Conservation (phyloP, 1,140 invertebrate genomes). For the Mamestra configurata region DNA sequence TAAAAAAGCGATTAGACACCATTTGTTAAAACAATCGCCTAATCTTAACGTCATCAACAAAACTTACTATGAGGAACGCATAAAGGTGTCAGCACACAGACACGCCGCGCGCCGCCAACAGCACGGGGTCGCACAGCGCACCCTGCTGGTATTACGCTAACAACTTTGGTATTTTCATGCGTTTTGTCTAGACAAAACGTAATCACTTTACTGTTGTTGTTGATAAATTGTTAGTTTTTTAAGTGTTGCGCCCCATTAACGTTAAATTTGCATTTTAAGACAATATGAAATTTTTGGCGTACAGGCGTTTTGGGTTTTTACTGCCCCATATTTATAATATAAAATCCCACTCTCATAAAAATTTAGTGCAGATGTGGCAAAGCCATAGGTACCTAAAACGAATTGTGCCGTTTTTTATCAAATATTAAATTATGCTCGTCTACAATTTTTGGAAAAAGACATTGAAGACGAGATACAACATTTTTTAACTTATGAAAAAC, state of each 20-base stretch:
- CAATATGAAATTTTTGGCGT: slow-evolving; percentile 77
- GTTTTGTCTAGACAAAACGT: slow-evolving; percentile 50
- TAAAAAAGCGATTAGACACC: slow-evolving; percentile 10
- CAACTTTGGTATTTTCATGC: slow-evolving; percentile 41
- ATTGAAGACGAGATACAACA: slow-evolving; percentile 36
- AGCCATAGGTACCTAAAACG: slow-evolving; percentile 52
- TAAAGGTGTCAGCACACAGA: slow-evolving; percentile 6
- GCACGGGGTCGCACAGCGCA: neutral
- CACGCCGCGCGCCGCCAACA: neutral
- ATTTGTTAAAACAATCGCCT: slow-evolving; percentile 36
- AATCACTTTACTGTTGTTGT: slow-evolving; percentile 73
- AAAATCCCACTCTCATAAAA: slow-evolving; percentile 60
- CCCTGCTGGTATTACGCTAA: slow-evolving; percentile 22
- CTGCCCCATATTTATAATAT: slow-evolving; percentile 70
- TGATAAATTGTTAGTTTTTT: slow-evolving; percentile 79
- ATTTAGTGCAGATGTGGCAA: slow-evolving; percentile 59
- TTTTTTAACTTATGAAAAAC: slow-evolving; percentile 46
- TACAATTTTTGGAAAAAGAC: slow-evolving; percentile 34
- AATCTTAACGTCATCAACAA: slow-evolving; percentile 43
- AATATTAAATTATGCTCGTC: slow-evolving; percentile 22
- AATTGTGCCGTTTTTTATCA: slow-evolving; percentile 39
- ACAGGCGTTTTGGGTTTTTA: slow-evolving; percentile 79
- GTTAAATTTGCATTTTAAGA: slow-evolving; percentile 78
- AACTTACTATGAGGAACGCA: slow-evolving; percentile 1
- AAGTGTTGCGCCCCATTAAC: slow-evolving; percentile 78